Evolutionary conservation across 2,888 invertebrate genomes (phyloP).

Genomic region (Erebia aethiops): DNA sequence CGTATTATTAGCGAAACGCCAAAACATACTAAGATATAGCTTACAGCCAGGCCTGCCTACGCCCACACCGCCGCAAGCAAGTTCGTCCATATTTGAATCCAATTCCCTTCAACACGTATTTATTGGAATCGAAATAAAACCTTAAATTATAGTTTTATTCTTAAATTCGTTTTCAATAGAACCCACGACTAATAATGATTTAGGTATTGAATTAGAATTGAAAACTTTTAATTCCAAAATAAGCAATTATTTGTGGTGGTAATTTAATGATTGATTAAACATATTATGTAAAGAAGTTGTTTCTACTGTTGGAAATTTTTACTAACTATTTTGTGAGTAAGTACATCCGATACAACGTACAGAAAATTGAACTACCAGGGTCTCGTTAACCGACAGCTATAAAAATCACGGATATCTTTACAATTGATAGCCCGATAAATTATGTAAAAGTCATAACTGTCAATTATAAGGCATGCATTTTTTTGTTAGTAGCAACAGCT

Average conservation of each 20-base stretch:
- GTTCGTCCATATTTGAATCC: constrained; percentile 1
- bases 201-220: background rate
- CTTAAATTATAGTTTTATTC: constrained; percentile 11
- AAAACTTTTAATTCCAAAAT: background rate
- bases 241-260: background rate
- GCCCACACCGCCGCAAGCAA: constrained; percentile 31
- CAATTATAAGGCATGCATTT: constrained; percentile 30
- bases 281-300: background rate
- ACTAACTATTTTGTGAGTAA: background rate
- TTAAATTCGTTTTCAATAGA: background rate
- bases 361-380: background rate
- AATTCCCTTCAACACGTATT: background rate
- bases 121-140: constrained; percentile 17
- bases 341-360: background rate
- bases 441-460: constrained; percentile 30
- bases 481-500: constrained; percentile 22
- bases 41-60: constrained; percentile 35
- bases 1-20: constrained; percentile 58
- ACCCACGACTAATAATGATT: background rate
- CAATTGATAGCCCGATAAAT: constrained; percentile 29
- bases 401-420: constrained; percentile 20
- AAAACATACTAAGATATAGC: constrained; percentile 44
- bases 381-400: background rate
- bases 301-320: background rate
- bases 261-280: background rate